phyloP scores from a whole-genome alignment of 1,140 invertebrate genomes.

The Aplysia californica region DNA sequence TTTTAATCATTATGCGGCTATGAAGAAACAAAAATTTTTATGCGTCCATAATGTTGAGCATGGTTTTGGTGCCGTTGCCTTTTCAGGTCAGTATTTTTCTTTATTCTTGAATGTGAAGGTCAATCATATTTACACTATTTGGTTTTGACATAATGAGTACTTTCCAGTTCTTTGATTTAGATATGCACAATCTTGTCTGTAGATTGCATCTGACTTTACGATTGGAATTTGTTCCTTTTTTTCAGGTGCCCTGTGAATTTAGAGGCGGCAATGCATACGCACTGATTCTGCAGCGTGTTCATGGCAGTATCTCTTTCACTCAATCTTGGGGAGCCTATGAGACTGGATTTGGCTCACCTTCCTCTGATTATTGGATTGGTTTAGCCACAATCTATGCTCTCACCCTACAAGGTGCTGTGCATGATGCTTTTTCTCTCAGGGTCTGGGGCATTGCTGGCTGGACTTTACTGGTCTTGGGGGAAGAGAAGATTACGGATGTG shows the following conservation, averaged over 20 bases:
- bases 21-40: too few relatives aligned
- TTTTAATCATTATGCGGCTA: too few relatives aligned
- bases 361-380: slow-evolving; percentile 52
- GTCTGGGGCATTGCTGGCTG: background rate
- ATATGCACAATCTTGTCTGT: background rate
- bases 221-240: background rate
- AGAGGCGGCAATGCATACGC: slow-evolving; percentile 34
- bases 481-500: background rate
- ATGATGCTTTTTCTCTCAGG: too few relatives aligned
- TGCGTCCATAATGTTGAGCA: background rate
- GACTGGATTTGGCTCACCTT: slow-evolving; percentile 47
- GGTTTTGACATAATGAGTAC: background rate
- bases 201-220: background rate
- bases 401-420: slow-evolving; percentile 42
- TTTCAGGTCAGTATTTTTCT: background rate
- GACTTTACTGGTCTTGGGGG: background rate
- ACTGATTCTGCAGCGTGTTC: slow-evolving; percentile 43
- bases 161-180: background rate
- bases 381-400: slow-evolving; percentile 48
- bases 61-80: background rate
- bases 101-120: background rate
- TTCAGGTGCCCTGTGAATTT: slow-evolving; percentile 43
- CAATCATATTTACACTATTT: background rate
- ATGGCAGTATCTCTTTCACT: slow-evolving; percentile 37
- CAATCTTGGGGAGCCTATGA: slow-evolving; percentile 39